Conservation (phyloP, 2,113 vertebrate species). For the Thomomys bottae region DNA sequence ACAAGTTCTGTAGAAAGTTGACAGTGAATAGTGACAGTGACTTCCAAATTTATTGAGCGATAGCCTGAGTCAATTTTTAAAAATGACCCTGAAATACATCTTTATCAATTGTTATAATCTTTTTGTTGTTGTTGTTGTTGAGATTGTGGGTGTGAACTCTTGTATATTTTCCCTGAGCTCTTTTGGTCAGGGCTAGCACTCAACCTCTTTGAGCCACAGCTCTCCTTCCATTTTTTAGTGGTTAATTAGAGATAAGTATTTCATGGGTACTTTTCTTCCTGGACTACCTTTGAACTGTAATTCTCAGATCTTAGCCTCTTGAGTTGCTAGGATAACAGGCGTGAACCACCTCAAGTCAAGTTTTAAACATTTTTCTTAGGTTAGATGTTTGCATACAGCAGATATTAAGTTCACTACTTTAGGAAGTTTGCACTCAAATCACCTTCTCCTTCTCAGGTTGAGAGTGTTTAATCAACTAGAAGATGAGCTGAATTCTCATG, state of each 20-base stretch:
- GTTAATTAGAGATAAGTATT: no score
- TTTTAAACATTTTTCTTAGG: background rate
- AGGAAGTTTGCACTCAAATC: background rate
- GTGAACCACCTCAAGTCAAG: no score
- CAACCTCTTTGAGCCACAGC: no score
- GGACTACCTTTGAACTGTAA: no score
- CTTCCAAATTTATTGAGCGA: background rate
- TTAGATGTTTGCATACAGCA: background rate
- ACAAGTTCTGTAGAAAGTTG: background rate
- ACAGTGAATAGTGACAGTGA: background rate
- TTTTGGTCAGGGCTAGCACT: no score
- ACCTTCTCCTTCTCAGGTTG: slow-evolving; percentile 86
- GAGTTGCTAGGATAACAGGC: no score
- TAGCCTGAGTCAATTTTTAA: background rate
- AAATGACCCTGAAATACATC: background rate
- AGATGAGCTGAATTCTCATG: slow-evolving; percentile 93
- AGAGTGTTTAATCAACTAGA: slow-evolving; percentile 94
- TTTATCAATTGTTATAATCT: background rate
- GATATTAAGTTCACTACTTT: background rate
- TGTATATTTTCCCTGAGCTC: no score
- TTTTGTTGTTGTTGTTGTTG: background rate
- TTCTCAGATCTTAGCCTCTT: no score
- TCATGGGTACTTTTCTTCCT: no score
- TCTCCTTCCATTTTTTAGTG: no score
- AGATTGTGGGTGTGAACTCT: background rate